A percentile compares a stretch with the other conserved stretches of the same genome.
Evolutionary conservation across 2,113 vertebrate species (phyloP).

Genomic region (Pomatorhinus ruficollis): DNA sequence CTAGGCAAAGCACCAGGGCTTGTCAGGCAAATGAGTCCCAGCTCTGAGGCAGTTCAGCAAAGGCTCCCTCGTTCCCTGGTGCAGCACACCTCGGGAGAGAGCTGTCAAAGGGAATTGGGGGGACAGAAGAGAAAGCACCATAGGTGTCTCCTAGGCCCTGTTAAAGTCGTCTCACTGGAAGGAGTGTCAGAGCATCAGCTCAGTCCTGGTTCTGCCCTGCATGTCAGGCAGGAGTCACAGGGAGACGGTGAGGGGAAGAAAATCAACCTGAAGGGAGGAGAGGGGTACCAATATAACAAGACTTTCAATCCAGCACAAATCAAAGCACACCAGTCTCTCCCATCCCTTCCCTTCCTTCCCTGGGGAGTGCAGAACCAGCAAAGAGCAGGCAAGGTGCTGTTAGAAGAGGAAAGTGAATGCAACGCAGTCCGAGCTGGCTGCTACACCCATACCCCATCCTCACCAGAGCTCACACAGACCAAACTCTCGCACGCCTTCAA

Average conservation of each 20-base stretch:
- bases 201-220: conserved; percentile 9
- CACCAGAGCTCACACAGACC: conserved; percentile 35
- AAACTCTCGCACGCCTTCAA: conserved; percentile 20
- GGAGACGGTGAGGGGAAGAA: conserved; percentile 29
- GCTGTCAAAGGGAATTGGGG: not conserved
- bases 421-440: not conserved
- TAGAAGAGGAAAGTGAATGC: conserved; percentile 54
- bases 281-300: conserved; percentile 40
- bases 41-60: not conserved
- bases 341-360: conserved; percentile 41
- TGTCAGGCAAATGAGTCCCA: not conserved
- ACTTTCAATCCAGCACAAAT: conserved; percentile 27
- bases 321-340: conserved; percentile 36
- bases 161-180: conserved; percentile 40
- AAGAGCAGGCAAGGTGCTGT: conserved; percentile 55
- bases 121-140: not conserved
- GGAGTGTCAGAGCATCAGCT: conserved; percentile 21
- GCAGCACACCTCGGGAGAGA: not conserved
- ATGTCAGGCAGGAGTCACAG: conserved; percentile 37
- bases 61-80: not conserved
- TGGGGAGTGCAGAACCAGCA: conserved; percentile 21
- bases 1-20: conserved; percentile 6
- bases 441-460: conserved; percentile 46
- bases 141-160: conserved; percentile 17
- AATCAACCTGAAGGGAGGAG: conserved; percentile 29